These are phyloP conservation scores for Drosophila niveifrons DNA, from an alignment of 2,888 invertebrate species.

Conservation along the genomic window DNA sequence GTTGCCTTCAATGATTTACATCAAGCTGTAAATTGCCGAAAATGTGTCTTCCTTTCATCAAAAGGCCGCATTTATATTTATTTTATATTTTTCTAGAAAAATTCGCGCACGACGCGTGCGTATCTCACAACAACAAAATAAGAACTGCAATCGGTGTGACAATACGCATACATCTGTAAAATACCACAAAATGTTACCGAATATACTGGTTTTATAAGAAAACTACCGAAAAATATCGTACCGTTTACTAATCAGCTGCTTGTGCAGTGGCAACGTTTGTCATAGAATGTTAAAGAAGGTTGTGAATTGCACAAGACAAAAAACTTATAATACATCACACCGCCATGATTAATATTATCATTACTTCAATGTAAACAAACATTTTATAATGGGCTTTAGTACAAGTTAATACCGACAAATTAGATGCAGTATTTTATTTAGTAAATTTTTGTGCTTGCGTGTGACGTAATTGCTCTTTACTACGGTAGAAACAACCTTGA, in stretches of 20 bases:
- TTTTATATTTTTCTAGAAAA: constrained; percentile 19
- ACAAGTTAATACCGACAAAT: not conserved
- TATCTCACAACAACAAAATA: constrained; percentile 41
- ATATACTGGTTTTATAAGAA: constrained; percentile 14
- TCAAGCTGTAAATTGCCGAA: not conserved
- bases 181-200: constrained; percentile 10
- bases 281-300: constrained; percentile 27
- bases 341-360: too few relatives aligned
- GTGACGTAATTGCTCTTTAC: constrained; percentile 11
- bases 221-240: not conserved
- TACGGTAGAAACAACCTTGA: constrained; percentile 18
- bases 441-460: not conserved
- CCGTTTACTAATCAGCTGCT: constrained; percentile 40
- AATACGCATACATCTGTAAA: not conserved
- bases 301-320: constrained; percentile 3
- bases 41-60: constrained; percentile 21
- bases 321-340: not conserved
- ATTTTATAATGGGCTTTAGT: too few relatives aligned
- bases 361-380: not conserved
- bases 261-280: constrained; percentile 36
- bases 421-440: not conserved
- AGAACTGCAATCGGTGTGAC: constrained; percentile 41
- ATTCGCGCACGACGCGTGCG: constrained; percentile 27
- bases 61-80: constrained; percentile 48
- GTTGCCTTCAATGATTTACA: not conserved